A percentile compares a stretch with the other conserved stretches of the same genome.
Evolutionary conservation across 1,140 invertebrate species (phyloP).

Genomic region (Thaumatotibia leucotreta): DNA sequence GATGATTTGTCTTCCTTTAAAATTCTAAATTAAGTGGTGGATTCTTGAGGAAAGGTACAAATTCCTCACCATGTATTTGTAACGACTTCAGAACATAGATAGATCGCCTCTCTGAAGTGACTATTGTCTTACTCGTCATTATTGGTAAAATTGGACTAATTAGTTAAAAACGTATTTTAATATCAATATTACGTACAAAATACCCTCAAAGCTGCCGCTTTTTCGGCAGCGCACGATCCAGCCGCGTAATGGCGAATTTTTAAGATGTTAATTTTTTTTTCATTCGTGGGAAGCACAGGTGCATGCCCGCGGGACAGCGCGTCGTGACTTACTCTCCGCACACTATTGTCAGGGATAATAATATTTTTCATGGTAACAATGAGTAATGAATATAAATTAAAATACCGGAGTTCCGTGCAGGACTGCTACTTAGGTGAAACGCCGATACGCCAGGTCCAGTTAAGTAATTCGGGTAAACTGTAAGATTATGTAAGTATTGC

Average conservation of each 20-base stretch:
- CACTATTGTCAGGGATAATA: conserved; percentile 50
- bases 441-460: neutral
- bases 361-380: conserved; percentile 7
- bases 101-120: neutral
- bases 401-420: neutral
- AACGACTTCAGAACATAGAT: neutral
- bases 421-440: neutral
- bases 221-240: conserved; percentile 27
- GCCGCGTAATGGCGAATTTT: conserved; percentile 52
- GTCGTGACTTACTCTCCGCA: conserved; percentile 63
- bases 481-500: neutral
- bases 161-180: neutral
- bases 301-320: conserved; percentile 44
- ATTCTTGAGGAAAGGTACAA: no score
- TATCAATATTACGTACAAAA: neutral
- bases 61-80: conserved; percentile 7
- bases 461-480: neutral
- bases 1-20: no score
- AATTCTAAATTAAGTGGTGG: no score
- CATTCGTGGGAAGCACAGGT: conserved; percentile 57
- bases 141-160: conserved; percentile 4
- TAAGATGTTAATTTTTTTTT: conserved; percentile 52
- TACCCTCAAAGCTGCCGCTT: neutral
- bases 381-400: neutral
- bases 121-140: neutral